Conservation (phyloP, 1,140 invertebrate species). For the Drosophila leontia region DNA sequence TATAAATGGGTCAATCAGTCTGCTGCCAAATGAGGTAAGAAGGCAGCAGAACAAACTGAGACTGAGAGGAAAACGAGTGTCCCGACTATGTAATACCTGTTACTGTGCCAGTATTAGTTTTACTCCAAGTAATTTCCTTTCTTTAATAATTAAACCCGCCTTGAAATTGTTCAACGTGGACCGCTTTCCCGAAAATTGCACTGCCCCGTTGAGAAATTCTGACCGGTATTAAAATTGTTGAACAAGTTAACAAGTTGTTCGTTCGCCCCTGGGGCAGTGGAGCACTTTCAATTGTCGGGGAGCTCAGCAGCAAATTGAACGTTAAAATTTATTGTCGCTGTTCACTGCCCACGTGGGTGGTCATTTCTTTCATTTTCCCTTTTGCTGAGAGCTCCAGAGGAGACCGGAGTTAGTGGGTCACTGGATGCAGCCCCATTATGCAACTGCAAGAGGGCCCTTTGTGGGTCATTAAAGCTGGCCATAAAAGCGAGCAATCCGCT, state of each 20-base stretch:
- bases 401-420: slow-evolving; percentile 53
- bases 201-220: background rate
- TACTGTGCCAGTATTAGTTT: background rate
- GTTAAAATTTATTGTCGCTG: slow-evolving; percentile 65
- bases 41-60: slow-evolving; percentile 14
- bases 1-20: slow-evolving; percentile 65
- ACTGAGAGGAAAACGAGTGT: slow-evolving; percentile 2
- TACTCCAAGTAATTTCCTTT: background rate
- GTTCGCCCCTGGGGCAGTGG: slow-evolving; percentile 36
- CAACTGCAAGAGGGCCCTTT: slow-evolving; percentile 42
- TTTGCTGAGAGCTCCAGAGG: background rate
- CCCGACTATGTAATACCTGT: background rate
- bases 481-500: slow-evolving; percentile 42
- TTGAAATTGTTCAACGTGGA: background rate
- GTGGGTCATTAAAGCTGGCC: slow-evolving; percentile 31
- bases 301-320: slow-evolving; percentile 67
- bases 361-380: slow-evolving; percentile 53
- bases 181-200: slow-evolving; percentile 1
- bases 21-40: slow-evolving; percentile 59
- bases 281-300: slow-evolving; percentile 72
- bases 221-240: slow-evolving; percentile 21
- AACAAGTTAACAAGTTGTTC: slow-evolving; percentile 71
- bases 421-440: slow-evolving; percentile 64
- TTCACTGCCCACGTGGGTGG: slow-evolving; percentile 59
- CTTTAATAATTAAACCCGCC: background rate